Conservation (phyloP, 1,140 invertebrate species). For the Pentalonia nigronervosa region DNA sequence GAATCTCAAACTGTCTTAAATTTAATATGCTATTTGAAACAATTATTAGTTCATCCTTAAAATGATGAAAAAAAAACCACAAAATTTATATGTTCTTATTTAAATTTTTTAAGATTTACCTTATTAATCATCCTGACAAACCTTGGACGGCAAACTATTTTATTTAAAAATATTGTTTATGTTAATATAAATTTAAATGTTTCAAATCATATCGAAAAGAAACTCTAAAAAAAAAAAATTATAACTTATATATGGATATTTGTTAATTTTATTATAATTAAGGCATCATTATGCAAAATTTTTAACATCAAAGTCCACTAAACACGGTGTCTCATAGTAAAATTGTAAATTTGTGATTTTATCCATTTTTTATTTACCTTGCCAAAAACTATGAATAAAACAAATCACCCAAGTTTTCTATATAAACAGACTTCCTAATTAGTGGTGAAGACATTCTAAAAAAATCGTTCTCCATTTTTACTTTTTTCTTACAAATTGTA, state of each 20-base stretch:
- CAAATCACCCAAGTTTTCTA: not conserved
- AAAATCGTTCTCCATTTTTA: not conserved
- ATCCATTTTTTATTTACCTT: not conserved
- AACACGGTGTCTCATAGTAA: not conserved
- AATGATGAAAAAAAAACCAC: not conserved
- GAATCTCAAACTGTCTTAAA: not conserved
- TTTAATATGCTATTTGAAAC: not conserved
- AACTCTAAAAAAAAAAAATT: not conserved
- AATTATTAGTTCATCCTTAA: not conserved
- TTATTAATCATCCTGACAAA: not conserved
- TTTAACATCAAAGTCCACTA: not conserved
- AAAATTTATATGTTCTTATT: not conserved
- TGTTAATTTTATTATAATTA: not conserved
- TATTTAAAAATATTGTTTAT: not conserved
- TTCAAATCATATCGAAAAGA: not conserved
- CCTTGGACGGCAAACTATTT: no score
- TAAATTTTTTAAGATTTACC: not conserved
- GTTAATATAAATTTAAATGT: not conserved
- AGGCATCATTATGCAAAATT: not conserved
- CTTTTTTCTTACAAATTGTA: not conserved
- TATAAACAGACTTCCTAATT: not conserved
- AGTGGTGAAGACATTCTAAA: not conserved
- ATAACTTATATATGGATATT: not conserved
- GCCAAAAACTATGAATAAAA: not conserved
- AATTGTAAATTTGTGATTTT: not conserved